phyloP scores from a whole-genome alignment of 2,797 vertebrate species.

The Eleutherodactylus coqui region DNA sequence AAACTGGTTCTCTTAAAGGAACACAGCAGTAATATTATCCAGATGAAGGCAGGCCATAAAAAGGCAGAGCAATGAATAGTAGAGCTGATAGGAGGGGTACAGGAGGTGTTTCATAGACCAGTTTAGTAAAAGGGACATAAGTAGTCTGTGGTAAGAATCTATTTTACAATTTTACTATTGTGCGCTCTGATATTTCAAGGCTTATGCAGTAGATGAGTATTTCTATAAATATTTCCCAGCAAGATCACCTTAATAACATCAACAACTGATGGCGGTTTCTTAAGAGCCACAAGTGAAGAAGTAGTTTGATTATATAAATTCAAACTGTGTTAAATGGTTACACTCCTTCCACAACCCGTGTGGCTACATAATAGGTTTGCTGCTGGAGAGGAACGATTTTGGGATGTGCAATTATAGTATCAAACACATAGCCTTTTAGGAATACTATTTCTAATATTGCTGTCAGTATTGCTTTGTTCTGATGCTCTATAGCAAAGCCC shows the following conservation, averaged over 20 bases:
- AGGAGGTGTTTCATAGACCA: neutral
- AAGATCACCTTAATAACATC: neutral
- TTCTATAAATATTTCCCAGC: neutral
- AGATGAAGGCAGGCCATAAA: neutral
- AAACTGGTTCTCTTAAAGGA: too few relatives aligned
- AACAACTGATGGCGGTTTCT: neutral
- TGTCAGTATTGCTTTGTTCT: neutral
- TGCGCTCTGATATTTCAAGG: neutral
- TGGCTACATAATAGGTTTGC: neutral
- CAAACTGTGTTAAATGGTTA: neutral
- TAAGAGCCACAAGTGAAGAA: neutral
- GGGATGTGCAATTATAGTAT: neutral
- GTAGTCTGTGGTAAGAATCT: neutral
- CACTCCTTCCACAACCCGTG: neutral
- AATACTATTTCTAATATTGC: neutral
- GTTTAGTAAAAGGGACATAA: neutral
- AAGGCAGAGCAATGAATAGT: neutral
- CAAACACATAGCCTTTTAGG: neutral
- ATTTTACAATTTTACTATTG: neutral
- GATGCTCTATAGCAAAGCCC: neutral
- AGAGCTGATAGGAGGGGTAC: neutral
- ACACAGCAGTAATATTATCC: neutral
- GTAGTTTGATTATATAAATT: neutral
- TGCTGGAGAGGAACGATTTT: neutral
- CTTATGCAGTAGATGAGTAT: neutral